phyloP scores from a whole-genome alignment of 2,113 vertebrate genomes.

The Tor tambroides region DNA sequence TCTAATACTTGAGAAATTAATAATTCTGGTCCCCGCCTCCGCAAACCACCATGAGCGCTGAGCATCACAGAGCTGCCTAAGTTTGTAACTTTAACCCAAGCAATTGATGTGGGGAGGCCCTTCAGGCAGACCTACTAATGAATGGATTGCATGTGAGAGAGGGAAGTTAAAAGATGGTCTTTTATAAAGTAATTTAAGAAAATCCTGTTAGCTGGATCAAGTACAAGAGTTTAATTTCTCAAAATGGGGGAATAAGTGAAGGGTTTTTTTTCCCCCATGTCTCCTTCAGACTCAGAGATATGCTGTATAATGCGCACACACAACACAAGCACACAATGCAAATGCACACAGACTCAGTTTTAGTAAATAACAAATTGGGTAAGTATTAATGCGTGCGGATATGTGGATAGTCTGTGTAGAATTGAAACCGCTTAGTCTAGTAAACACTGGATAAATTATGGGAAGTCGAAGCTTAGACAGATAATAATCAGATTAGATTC shows the following conservation, averaged over 20 bases:
- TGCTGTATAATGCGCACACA: slow-evolving; percentile 36
- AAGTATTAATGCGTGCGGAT: slow-evolving; percentile 49
- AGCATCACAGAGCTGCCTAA: slow-evolving; percentile 86
- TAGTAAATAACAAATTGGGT: slow-evolving; percentile 76
- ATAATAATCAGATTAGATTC: slow-evolving; percentile 44
- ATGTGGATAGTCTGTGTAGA: slow-evolving; percentile 64
- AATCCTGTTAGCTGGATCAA: slow-evolving; percentile 99
- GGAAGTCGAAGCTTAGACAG: slow-evolving; percentile 54
- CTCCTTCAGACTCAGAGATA: slow-evolving; percentile 54
- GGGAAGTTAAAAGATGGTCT: slow-evolving; percentile 99
- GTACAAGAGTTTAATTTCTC: slow-evolving; percentile 99
- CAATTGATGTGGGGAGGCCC: slow-evolving; percentile 93
- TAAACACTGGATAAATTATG: slow-evolving; percentile 73
- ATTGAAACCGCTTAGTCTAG: slow-evolving; percentile 78
- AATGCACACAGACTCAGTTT: slow-evolving; percentile 41
- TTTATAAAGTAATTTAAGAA: slow-evolving; percentile 99
- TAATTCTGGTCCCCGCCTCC: slow-evolving; percentile 86
- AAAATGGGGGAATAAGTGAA: slow-evolving; percentile 82
- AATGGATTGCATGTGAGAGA: slow-evolving; percentile 99
- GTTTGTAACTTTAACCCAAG: slow-evolving; percentile 99
- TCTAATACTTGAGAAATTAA: slow-evolving; percentile 99
- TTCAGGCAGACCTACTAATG: slow-evolving; percentile 99
- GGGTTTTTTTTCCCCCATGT: slow-evolving; percentile 59
- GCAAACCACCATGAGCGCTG: slow-evolving; percentile 95
- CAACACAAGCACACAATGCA: slow-evolving; percentile 32